Conservation (phyloP, 2,888 invertebrate species). For the Lasioglossum leucozonium region DNA sequence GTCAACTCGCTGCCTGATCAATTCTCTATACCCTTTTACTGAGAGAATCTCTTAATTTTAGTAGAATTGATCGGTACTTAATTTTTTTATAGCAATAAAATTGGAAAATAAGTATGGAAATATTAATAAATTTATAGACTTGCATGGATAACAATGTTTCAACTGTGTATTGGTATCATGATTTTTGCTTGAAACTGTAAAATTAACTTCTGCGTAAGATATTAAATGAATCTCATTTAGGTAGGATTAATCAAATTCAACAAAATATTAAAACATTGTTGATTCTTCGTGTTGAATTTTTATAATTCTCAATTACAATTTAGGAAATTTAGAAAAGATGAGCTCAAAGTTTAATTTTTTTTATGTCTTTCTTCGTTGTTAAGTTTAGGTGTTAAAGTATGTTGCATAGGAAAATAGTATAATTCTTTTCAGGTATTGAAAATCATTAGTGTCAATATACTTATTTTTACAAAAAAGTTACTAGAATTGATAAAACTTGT, state of each 20-base stretch:
- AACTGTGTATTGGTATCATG: neutral
- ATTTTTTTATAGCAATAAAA: neutral
- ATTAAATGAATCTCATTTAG: neutral
- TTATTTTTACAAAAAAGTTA: neutral
- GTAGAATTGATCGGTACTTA: slow-evolving; percentile 1
- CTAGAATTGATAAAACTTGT: neutral
- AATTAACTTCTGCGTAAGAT: neutral
- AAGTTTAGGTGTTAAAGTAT: slow-evolving; percentile 26
- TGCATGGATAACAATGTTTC: neutral
- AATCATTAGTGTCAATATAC: neutral
- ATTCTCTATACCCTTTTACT: neutral
- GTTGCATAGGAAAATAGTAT: neutral
- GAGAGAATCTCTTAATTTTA: slow-evolving; percentile 1
- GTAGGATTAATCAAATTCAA: neutral
- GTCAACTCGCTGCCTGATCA: slow-evolving; percentile 76
- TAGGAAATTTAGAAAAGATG: slow-evolving; percentile 22
- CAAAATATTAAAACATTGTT: neutral
- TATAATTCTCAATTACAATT: neutral
- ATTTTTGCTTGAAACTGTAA: neutral
- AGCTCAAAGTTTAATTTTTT: neutral
- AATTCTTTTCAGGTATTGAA: neutral
- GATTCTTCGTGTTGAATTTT: neutral
- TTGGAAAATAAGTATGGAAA: too few species aligned
- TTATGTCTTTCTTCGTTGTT: slow-evolving; percentile 1
- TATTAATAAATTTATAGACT: neutral